A percentile compares a stretch with the other conserved stretches of the same genome.
Conservation (phyloP, 2,113 vertebrate species). For the Aspiorhynchus laticeps region DNA sequence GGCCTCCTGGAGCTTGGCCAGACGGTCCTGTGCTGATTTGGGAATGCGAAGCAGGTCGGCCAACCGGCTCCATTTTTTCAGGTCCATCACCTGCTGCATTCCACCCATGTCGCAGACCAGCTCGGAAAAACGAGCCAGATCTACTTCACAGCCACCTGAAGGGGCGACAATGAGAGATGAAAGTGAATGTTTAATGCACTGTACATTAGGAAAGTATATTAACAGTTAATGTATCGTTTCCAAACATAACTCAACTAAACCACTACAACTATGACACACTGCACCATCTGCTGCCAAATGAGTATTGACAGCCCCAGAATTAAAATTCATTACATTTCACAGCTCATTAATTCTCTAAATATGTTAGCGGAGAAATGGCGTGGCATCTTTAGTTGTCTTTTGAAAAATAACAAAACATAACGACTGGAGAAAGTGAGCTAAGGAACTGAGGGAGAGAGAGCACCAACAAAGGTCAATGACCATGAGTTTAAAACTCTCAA, state of each 20-base stretch:
- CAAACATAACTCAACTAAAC: slow-evolving; percentile 46
- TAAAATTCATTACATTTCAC: slow-evolving; percentile 20
- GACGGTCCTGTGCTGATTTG: slow-evolving; percentile 95
- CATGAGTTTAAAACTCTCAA: slow-evolving; percentile 12
- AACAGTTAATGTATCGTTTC: background rate
- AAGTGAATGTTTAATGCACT: background rate
- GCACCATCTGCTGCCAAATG: background rate
- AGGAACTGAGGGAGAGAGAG: background rate
- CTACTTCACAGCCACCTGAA: slow-evolving; percentile 95
- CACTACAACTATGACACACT: background rate
- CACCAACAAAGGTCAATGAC: background rate
- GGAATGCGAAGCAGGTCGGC: slow-evolving; percentile 96
- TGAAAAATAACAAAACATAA: background rate
- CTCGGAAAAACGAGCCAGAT: slow-evolving; percentile 97
- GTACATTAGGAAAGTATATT: background rate
- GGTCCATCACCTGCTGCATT: slow-evolving; percentile 99
- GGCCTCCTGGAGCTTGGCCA: slow-evolving; percentile 98
- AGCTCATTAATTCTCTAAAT: slow-evolving; percentile 18
- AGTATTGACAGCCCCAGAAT: slow-evolving; percentile 18
- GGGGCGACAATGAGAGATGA: background rate
- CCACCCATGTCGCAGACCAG: slow-evolving; percentile 98
- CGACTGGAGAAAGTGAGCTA: background rate
- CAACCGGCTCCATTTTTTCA: slow-evolving; percentile 99
- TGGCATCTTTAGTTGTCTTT: slow-evolving; percentile 24
- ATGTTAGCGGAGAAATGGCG: background rate